Evolutionary conservation across 2,797 vertebrate species (phyloP).

Genomic region (Sebastes taczanowskii): DNA sequence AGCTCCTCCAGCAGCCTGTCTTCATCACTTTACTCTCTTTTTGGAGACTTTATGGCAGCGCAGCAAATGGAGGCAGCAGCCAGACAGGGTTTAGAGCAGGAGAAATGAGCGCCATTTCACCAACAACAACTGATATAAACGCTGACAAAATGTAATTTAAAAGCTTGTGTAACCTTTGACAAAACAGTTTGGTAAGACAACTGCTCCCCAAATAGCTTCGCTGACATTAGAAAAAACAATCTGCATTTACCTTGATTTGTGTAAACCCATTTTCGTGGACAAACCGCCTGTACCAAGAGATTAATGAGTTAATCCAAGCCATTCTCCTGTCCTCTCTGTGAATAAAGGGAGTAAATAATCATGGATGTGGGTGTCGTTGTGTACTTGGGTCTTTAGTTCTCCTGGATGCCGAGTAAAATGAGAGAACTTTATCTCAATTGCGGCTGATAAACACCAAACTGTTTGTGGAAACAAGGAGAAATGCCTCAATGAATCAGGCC

Average conservation of each 20-base stretch:
- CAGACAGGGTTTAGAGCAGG: constrained; percentile 54
- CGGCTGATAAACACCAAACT: constrained; percentile 56
- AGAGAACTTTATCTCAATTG: constrained; percentile 79
- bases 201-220: constrained; percentile 52
- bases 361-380: constrained; percentile 65
- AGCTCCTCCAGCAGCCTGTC: constrained; percentile 49
- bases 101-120: constrained; percentile 56
- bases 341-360: constrained; percentile 73
- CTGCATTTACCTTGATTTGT: constrained; percentile 74
- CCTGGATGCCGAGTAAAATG: constrained; percentile 64
- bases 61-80: constrained; percentile 62
- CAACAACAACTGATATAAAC: constrained; percentile 64
- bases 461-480: constrained; percentile 64
- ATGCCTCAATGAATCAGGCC: constrained; percentile 59
- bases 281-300: constrained; percentile 66
- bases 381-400: constrained; percentile 59
- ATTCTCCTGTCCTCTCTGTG: constrained; percentile 63
- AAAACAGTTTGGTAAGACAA: constrained; percentile 61
- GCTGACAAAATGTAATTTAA: constrained; percentile 69
- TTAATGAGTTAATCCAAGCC: constrained; percentile 78
- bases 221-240: constrained; percentile 69
- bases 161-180: constrained; percentile 67
- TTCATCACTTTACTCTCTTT: constrained; percentile 71
- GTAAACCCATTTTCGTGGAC: constrained; percentile 68
- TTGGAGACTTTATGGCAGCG: constrained; percentile 71